Evolutionary conservation across 2,888 invertebrate species (phyloP).

Genomic region (Tinea trinotella): DNA sequence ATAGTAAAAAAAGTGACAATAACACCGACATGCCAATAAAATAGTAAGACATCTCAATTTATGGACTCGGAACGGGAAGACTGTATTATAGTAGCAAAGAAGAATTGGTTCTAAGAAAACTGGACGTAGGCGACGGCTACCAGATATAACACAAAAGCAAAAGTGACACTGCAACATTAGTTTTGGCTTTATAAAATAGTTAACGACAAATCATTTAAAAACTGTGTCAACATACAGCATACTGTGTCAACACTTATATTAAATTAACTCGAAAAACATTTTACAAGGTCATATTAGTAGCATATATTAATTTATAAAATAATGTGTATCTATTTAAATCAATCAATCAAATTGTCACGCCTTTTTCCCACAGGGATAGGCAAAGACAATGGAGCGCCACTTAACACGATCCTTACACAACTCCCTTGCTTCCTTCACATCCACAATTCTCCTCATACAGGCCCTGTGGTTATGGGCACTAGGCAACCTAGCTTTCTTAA

Average conservation of each 20-base stretch:
- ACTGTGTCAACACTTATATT: background rate
- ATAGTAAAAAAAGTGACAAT: conserved; percentile 57
- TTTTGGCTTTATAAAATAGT: background rate
- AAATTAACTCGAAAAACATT: background rate
- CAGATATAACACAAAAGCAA: background rate
- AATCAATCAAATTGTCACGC: too few relatives aligned
- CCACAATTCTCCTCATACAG: too few relatives aligned
- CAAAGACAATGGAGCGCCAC: too few relatives aligned
- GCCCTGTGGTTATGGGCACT: too few relatives aligned
- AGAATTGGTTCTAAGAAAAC: conserved; percentile 14
- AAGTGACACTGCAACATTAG: background rate
- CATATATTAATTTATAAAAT: too few relatives aligned
- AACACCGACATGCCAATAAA: conserved; percentile 49
- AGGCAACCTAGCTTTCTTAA: too few relatives aligned
- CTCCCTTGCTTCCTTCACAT: too few relatives aligned
- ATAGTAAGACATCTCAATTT: conserved; percentile 64
- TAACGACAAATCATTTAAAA: background rate
- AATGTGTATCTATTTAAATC: too few relatives aligned
- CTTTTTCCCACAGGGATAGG: too few relatives aligned
- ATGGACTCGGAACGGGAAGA: conserved; percentile 33
- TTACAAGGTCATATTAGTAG: too few relatives aligned
- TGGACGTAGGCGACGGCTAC: background rate
- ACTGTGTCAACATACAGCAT: background rate
- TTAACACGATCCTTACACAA: too few relatives aligned
- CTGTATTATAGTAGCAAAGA: conserved; percentile 15